Evolutionary conservation across 1,140 invertebrate genomes (phyloP), one percentile per base, ranked within the genome.

Genomic region (Calephelis nemesis): DNA sequence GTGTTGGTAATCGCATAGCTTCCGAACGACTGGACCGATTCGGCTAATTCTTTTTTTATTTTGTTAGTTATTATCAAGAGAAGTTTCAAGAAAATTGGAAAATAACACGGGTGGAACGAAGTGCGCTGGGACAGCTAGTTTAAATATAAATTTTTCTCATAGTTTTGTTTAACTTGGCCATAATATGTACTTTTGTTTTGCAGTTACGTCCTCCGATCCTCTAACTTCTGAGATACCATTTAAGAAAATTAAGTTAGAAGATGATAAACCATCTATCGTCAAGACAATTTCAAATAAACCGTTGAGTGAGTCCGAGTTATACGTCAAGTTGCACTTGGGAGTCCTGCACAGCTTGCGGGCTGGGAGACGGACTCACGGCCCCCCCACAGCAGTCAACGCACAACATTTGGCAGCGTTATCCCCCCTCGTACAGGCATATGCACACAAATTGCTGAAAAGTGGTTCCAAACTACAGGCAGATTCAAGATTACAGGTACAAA

Each of bases 271-370:
- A 13, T 63, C 73, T 10, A 73, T 78, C 11, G 52, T 79, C 4
- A 92, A 91, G 75, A 81, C 73, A 73, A 78, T 75, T 45, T 62
- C 73, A 4, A 75, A 62, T 8, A 88, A 82, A 63, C 62, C 75
- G 11, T 65, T 87, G 8, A 75, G 77, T 12, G 86, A 88, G 58
- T 69, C 82, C 12, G 81, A 93, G 30, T 74, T 94, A 5, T 96
- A 95, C 71, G 93, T 92, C 63, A 93, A 94, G 69, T 80, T 96
- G 12, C 95, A 96, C 79, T 79, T 95, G n/a, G 94, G 93, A 11
- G 87, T 95, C 0, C 77, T 95, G 52, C 92, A 94, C 71, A 94
- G 94, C 63, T 82, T 95, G 47, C 81, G 94, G 9, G 93, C 94
- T 64, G 93, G 94, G 15, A 86, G 89, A 30, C 70, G 79, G 30